Evolutionary conservation across 2,113 vertebrate genomes (phyloP).

Genomic region (Aix galericulata): DNA sequence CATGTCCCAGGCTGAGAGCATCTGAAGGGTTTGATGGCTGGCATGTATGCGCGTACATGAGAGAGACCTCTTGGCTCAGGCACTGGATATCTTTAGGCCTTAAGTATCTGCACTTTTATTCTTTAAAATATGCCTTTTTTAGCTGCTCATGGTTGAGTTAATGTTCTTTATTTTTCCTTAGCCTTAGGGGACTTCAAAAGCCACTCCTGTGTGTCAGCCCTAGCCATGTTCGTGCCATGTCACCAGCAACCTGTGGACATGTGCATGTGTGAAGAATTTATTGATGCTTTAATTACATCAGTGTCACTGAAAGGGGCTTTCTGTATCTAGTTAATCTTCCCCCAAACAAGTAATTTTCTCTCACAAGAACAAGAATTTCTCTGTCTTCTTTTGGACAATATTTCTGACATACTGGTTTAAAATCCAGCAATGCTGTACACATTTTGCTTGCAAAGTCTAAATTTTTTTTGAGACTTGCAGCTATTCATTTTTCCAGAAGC

Average conservation of each 20-base stretch:
- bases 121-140: neutral
- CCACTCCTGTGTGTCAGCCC: neutral
- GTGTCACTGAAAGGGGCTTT: neutral
- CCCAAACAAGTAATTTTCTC: neutral
- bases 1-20: fast-evolving
- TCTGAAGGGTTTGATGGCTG: neutral
- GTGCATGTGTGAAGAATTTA: neutral
- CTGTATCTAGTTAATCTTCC: neutral
- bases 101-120: neutral
- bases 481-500: conserved; percentile 30
- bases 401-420: neutral
- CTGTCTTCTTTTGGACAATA: neutral
- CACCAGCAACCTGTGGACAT: neutral
- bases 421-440: neutral
- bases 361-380: neutral
- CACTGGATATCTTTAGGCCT: neutral
- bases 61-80: fast-evolving
- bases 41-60: fast-evolving
- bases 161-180: neutral
- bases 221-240: fast-evolving
- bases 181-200: neutral
- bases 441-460: neutral
- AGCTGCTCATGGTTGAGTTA: neutral
- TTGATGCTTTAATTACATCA: neutral
- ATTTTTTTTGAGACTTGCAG: conserved; percentile 2